These are phyloP conservation scores for Brevimyrus niger DNA, from an alignment of 2,113 vertebrate species.

Conservation along the genomic window DNA sequence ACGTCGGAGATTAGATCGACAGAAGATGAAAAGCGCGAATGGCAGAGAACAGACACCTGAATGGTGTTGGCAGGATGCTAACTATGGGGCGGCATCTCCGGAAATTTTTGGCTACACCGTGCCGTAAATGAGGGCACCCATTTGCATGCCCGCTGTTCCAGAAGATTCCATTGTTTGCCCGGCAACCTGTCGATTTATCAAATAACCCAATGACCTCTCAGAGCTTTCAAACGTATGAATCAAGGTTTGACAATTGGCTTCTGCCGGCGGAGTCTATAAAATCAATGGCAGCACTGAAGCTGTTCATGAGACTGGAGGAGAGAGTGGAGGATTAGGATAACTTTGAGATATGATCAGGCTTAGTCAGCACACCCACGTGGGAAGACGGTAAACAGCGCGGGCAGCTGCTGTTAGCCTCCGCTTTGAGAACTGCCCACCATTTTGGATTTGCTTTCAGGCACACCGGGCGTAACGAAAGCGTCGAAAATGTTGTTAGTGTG, in stretches of 20 bases:
- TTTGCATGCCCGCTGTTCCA: not conserved
- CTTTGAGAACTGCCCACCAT: constrained; percentile 1
- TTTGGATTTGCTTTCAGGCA: not conserved
- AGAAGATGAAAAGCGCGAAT: not conserved
- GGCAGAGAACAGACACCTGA: not conserved
- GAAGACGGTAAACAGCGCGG: not conserved
- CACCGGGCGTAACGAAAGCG: not conserved
- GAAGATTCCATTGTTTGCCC: not conserved
- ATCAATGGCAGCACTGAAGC: not conserved
- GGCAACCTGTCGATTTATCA: not conserved
- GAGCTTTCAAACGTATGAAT: not conserved
- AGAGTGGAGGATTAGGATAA: not conserved
- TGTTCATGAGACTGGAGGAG: not conserved
- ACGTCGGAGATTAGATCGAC: constrained; percentile 5
- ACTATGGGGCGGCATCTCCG: not conserved
- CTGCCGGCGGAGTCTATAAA: not conserved
- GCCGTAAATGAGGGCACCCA: not conserved
- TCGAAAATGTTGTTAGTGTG: not conserved
- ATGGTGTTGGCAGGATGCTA: not conserved
- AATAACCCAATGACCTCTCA: not conserved
- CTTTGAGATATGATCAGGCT: not conserved
- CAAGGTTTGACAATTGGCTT: not conserved
- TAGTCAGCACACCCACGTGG: not conserved
- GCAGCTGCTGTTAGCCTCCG: not conserved
- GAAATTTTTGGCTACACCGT: not conserved